Base-by-base conservation (phyloP, 2,113 vertebrate genomes). In the Calonectris borealis region DNA sequence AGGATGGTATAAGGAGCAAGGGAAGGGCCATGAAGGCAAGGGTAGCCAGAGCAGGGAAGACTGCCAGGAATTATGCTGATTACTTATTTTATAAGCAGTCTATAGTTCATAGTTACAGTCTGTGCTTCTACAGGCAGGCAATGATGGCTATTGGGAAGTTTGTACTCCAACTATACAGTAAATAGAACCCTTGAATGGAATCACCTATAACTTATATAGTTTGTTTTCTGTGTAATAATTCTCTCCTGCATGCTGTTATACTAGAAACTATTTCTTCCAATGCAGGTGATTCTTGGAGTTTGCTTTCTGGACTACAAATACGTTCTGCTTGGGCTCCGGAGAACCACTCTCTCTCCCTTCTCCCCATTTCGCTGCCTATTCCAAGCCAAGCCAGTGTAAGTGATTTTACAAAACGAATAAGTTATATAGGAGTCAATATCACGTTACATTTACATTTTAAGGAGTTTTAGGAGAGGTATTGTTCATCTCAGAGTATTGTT, bases 271-370 rank as follows among this genome's bases (percentile, higher is more conserved):
- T 71, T 92, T 64, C 32, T 90, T 92, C 42, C 55, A 68, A 86
- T 36, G 16, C 36, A 66, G 20, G 26, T 16, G 16, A 83, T 71
- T 86, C 51, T 64, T 83, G n/a, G 46, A 78, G 22, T 55, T 85
- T 80, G 22, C 54, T 61, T 78, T 80, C 62, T 58, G 62, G 49
- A 38, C 42, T 79, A 68, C 24, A 62, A 57, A 86, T 29, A 52
- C 0, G 0, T 16, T n/a, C 29, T 82, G 55, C 61, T 46, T 2
- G 0, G 22, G 6, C 26, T 89, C 16, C 16, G 6, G 83, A 83
- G n/a, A 86, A 72, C 13, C 21, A 69, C 11, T 4, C 6, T 38
- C 25, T 20, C 40, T 58, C 14, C 17, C 36, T 62, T 46, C 48
- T 76, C 48, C 44, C 19, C 31, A 22, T 15, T 87, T 78, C 0